phyloP scores from a whole-genome alignment of 2,113 vertebrate species.

The Megalops atlanticus region DNA sequence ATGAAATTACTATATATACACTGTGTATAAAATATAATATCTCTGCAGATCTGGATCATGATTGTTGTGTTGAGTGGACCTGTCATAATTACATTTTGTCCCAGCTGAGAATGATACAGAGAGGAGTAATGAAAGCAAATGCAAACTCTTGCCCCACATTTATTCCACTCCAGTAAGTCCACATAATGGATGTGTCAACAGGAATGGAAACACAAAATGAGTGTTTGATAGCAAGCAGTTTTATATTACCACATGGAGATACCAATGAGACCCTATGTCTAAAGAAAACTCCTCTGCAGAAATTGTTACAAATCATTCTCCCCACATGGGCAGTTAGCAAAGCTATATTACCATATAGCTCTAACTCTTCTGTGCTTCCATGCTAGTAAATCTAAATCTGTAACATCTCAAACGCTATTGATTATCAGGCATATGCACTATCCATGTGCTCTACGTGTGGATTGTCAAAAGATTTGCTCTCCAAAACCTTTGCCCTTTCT shows the following conservation, averaged over 20 bases:
- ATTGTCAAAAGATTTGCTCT: too few relatives aligned
- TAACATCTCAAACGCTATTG: too few relatives aligned
- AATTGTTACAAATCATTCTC: neutral
- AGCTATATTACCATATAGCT: too few relatives aligned
- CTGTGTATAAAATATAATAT: too few relatives aligned
- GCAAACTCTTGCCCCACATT: conserved; percentile 56
- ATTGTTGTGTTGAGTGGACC: too few relatives aligned
- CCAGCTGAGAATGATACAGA: conserved; percentile 52
- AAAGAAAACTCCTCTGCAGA: conserved; percentile 43
- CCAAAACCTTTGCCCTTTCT: too few relatives aligned
- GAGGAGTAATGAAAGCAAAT: conserved; percentile 60
- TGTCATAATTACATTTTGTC: conserved; percentile 74
- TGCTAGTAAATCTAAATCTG: too few relatives aligned
- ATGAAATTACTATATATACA: too few relatives aligned
- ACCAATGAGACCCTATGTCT: conserved; percentile 29
- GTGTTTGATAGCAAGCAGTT: conserved; percentile 28
- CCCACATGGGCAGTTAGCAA: neutral
- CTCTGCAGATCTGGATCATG: too few relatives aligned
- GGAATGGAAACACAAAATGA: neutral
- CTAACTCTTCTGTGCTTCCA: too few relatives aligned
- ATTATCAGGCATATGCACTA: too few relatives aligned
- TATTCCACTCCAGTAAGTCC: conserved; percentile 60
- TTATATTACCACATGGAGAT: conserved; percentile 46
- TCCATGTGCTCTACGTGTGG: too few relatives aligned
- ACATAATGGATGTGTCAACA: conserved; percentile 52